Base-by-base conservation (phyloP, 64 coral and sea anemone species). In the Catalaphyllia jardinei region DNA sequence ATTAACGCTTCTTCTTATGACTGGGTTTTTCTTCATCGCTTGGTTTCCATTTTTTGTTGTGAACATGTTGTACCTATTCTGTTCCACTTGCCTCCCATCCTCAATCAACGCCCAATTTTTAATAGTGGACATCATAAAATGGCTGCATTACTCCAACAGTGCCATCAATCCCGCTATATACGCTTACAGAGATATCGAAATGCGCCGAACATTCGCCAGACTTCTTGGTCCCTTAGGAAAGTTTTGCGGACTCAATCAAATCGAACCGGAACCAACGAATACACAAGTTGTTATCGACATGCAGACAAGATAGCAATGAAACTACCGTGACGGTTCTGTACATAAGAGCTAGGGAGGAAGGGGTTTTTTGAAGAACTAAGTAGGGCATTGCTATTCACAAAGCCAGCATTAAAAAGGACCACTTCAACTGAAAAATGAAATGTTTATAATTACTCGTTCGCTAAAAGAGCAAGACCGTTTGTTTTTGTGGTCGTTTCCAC, bases 31-130 rank as follows among this genome's bases (percentile, higher is more conserved):
- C 54, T 93, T 96, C 35, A 52, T 93, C 9, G 94, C 94, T 3
- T 96, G 94, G 94, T 77, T 86, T 16, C 94, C 94, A 13, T 96
- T 90, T 22, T 96, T 96, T 20, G 73, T 93, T 52, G 77, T 96
- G 16, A 89, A 90, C 22, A 86, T 96, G 78, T 30, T 96, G 5
- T 92, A 67, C 22, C 27, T 96, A 0, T 86, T 64, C 71, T 92
- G 87, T 64, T 29, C 89, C 0, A 29, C 52, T 10, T 92, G 90
- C 62, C 75, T 92, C 19, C 82, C 88, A 14, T 88, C 79, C 29
- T 69, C 62, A 10, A 29, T 77, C 15, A 62, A 79, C 31, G 63
- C 28, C 14, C 30, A 89, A 24, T 79, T 74, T n/a, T 25, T 80
- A 29, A 71, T 96, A 19, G 94, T 80, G 0, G 75, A 90, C 14